Evolutionary conservation across 2,113 vertebrate genomes (phyloP), one percentile per base, ranked within the genome.

Genomic region (Benthochromis sp.): DNA sequence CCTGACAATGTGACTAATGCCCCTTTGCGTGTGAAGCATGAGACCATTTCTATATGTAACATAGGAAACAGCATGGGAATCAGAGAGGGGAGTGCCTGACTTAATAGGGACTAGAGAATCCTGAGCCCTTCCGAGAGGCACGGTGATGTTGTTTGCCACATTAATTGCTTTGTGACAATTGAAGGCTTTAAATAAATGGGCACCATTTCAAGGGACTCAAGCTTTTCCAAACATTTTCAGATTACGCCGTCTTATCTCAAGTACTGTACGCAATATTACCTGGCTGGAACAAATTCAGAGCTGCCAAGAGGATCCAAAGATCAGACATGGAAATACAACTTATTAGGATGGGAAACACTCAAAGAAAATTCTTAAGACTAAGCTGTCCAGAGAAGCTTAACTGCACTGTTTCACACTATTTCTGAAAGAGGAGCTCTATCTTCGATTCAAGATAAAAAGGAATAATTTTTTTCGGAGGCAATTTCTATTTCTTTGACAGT

Each of bases 401-500:
- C 53, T 45, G 55, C 34, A 80, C 83, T 73, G 69, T 88, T 88
- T 92, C 87, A 47, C 38, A 81, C 69, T 80, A 81, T 84, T 87
- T 91, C 66, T 76, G 40, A 90, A n/a, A 83, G 27, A 86, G 66
- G 29, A 83, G 24, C 85, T 89, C 84, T 83, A 71, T 84, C 79
- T 87, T 81, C 19, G 84, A 90, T 90, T 86, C 40, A 38, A 93
- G 89, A 93, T 93, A 90, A 93, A 92, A 89, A 86, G 19, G 29
- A 84, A 87, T 61, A 24, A 82, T 86, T 90, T 90, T 76, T 57
- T 83, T 78, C 80, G 29, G 80, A 80, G 81, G 66, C 88, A 90
- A 92, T 92, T 90, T 89, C 86, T 93, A 84, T 89, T 92, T 93
- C 63, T 91, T 82, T 90, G 93, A 92, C 91, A 92, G 78, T 57